Base-by-base conservation (phyloP, 1,140 invertebrate genomes). In the Megalopta genalis region DNA sequence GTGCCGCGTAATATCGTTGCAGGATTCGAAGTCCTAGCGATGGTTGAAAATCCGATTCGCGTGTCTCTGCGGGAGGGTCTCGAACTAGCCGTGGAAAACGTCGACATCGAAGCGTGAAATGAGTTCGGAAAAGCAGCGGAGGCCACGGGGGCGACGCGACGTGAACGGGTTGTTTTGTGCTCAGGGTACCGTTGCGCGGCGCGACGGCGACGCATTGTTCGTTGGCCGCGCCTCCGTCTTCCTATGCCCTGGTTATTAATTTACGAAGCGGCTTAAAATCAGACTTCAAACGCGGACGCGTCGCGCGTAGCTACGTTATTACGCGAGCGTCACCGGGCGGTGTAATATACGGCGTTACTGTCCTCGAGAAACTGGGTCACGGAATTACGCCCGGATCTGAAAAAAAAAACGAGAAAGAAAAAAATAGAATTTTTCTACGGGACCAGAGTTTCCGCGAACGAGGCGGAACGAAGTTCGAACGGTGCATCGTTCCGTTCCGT, bases 241-340 rank as follows among this genome's bases (percentile, higher is more conserved):
- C 49, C 37, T 21, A 49, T 67, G 42, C 67, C 10, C 62, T n/a
- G 9, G 37, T 75, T 67, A 75, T 75, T 75, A 67, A 75, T 75
- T 75, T 75, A 67, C 73, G 64, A 59, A 23, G 8, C 37, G 23
- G 73, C 8, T 75, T 75, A 75, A 67, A 59, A 32, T 75, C 73
- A 75, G 49, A 75, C 73, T 75, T 75, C 63, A 67, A 75, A 68
- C 64, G 18, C 23, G 32, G 18, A 23, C 16, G 42, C 32, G 60
- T 16, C 14, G 14, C 66, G 32, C 10, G 32, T 52, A 32, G 42
- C 37, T 23, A 57, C 46, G 49, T 59, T 75, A 57, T 67, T 75
- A 69, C 54, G 39, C 25, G 52, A 80, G 46, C 60, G 76, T 75
- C 73, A 59, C 49, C 23, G 16, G 10, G 37, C 32, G 14, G 5